Base-by-base conservation (phyloP, 2,113 vertebrate genomes). In the Pollachius pollachius region DNA sequence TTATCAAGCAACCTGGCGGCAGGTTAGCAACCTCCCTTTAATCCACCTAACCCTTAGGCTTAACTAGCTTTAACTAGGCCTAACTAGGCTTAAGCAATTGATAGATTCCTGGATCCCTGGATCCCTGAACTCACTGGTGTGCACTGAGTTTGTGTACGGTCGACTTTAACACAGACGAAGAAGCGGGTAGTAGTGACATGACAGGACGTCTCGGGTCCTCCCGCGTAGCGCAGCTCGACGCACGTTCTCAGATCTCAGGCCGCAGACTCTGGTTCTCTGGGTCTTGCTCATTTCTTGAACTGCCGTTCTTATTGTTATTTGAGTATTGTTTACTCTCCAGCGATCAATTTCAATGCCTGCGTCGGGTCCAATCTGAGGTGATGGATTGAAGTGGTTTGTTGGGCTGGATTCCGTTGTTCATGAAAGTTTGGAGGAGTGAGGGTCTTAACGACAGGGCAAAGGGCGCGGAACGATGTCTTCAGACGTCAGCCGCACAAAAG, bases 11-110 rank as follows among this genome's bases (percentile, higher is more conserved):
- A 62, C 76, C 71, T 0, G 41, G 30, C 19, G 68, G 0, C 78
- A 91, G 91, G 92, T 92, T 59, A 82, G 84, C 41, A n/a, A 37
- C 67, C 65, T 2, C 41, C 9, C 12, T 9, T 48, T 48, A 9
- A 7, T 48, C 41, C 41, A 9, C 41, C 12, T 48, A 16, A 67
- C 8, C n/a, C n/a, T n/a, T 67, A 64, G 17, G 57, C 57, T 23
- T 23, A 1, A 15, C 18, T 64, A 8, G 30, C n/a, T 62, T 15
- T 5, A 5, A 27, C n/a, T 16, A 18, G 25, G 6, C 56, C 62
- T 23, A 34, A 34, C 30, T 34, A 3, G 30, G 30, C 30, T 34
- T 34, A 34, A 34, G 4, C 75, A 69, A 0, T 52, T 8, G 16
- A 19, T 66, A 15, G 25, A 16, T 25, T 11, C 67, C 41, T 34